phyloP scores from a whole-genome alignment of 2,113 vertebrate species.

The Heterotilapia buettikoferi region DNA sequence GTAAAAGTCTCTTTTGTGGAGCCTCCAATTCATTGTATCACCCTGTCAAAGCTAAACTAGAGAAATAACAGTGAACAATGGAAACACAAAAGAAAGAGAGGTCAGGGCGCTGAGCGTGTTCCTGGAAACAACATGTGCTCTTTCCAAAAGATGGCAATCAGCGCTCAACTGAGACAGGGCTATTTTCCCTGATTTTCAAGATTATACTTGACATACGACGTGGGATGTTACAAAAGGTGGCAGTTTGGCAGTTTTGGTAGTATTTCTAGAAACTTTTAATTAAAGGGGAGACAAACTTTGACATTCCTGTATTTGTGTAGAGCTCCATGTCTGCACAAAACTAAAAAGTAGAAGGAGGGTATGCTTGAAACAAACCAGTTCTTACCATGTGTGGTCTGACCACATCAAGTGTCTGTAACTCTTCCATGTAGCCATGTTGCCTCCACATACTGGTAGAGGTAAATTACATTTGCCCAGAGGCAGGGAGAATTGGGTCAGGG shows the following conservation, averaged over 20 bases:
- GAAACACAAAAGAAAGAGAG: slow-evolving; percentile 39
- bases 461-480: neutral
- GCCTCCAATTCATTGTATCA: slow-evolving; percentile 64
- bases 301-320: neutral
- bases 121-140: slow-evolving; percentile 41
- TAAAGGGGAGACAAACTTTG: neutral
- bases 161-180: neutral
- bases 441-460: neutral
- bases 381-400: neutral
- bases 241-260: neutral
- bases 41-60: slow-evolving; percentile 58
- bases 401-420: neutral
- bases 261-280: neutral
- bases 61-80: slow-evolving; percentile 62
- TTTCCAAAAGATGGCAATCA: slow-evolving; percentile 44
- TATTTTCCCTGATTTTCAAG: neutral
- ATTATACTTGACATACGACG: neutral
- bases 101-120: slow-evolving; percentile 45
- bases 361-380: neutral
- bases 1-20: slow-evolving; percentile 70
- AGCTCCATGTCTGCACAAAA: neutral
- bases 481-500: neutral
- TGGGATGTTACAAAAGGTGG: neutral
- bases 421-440: neutral
- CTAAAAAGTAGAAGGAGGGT: neutral